These are phyloP conservation scores for Pangasianodon hypophthalmus DNA, from an alignment of 2,113 vertebrate genomes.

Conservation along the genomic window DNA sequence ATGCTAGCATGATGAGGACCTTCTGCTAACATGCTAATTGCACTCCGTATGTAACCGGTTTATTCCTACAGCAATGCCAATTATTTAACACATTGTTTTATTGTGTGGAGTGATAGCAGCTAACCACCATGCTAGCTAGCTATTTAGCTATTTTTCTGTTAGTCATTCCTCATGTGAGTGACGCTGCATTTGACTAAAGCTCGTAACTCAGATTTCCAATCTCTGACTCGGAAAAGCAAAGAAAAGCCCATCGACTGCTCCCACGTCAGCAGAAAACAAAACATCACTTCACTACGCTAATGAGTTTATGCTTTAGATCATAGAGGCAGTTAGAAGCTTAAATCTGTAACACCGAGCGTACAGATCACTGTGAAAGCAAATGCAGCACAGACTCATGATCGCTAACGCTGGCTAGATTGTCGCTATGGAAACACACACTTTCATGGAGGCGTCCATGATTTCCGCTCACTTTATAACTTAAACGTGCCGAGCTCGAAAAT, in stretches of 20 bases:
- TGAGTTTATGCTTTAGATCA: too few relatives aligned
- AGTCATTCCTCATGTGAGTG: neutral
- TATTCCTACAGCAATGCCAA: neutral
- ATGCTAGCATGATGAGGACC: neutral
- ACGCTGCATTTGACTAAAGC: neutral
- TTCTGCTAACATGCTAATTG: neutral
- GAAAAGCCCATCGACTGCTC: neutral
- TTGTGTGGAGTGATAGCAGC: neutral
- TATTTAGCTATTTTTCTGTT: neutral
- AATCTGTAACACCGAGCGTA: neutral
- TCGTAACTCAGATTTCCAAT: neutral
- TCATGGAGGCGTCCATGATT: neutral
- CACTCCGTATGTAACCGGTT: neutral
- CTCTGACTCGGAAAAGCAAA: neutral
- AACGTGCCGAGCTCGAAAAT: neutral
- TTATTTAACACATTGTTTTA: neutral
- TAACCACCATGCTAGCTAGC: neutral
- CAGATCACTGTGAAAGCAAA: neutral
- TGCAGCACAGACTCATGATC: neutral
- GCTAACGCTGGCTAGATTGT: too few relatives aligned
- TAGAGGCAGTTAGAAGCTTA: neutral
- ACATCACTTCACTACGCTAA: neutral
- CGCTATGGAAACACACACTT: neutral
- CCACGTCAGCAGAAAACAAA: neutral
- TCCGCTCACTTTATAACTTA: neutral